A percentile compares a stretch with the other conserved stretches of the same genome.
Conservation (phyloP, 1,140 invertebrate genomes). For the Heliconius melpomene region DNA sequence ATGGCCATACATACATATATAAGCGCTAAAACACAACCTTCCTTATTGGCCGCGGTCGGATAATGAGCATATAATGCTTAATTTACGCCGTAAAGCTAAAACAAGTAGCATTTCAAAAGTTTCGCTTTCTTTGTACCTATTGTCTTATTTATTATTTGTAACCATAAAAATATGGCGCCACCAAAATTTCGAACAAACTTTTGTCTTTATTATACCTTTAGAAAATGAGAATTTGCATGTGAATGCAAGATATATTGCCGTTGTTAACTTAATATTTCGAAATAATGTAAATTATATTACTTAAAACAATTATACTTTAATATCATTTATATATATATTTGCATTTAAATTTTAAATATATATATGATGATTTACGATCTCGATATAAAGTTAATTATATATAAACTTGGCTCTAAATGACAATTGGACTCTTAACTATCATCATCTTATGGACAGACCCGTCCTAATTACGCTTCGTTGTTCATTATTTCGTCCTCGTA, state of each 20-base stretch:
- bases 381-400: too few relatives aligned
- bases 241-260: conserved; percentile 8
- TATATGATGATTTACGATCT: too few relatives aligned
- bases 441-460: too few relatives aligned
- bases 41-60: too few relatives aligned
- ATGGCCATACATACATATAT: too few relatives aligned
- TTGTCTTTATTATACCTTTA: neutral
- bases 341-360: neutral
- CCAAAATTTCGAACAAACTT: neutral
- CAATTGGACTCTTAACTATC: too few relatives aligned
- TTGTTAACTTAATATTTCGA: neutral
- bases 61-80: neutral
- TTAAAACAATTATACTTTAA: neutral
- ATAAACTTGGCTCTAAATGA: too few relatives aligned
- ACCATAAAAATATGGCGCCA: neutral
- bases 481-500: too few relatives aligned
- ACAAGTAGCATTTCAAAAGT: neutral
- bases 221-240: conserved; percentile 1
- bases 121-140: neutral
- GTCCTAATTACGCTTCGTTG: too few relatives aligned
- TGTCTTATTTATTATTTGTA: conserved; percentile 6
- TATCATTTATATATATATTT: neutral
- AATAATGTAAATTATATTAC: neutral
- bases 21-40: neutral
- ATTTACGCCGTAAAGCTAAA: neutral